phyloP scores from a whole-genome alignment of 2,888 invertebrate genomes.

The Camptogramma bilineatum region DNA sequence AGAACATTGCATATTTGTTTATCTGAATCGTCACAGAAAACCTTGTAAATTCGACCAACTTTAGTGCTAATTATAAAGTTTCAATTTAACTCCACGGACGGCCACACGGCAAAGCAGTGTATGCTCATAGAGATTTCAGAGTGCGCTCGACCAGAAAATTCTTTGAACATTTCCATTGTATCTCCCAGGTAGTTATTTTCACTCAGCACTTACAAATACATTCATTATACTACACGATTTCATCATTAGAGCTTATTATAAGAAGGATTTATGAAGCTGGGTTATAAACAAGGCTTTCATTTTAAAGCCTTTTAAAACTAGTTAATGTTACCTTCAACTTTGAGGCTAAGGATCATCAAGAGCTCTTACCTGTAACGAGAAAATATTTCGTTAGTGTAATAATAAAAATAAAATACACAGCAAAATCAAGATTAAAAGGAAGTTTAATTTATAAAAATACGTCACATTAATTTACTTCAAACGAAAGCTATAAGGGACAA shows the following conservation, averaged over 20 bases:
- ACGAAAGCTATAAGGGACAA: constrained; percentile 42
- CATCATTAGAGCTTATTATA: constrained; percentile 40
- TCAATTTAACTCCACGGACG: constrained; percentile 61
- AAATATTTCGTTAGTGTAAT: constrained; percentile 28
- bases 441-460: constrained; percentile 6
- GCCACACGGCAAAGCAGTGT: constrained; percentile 52
- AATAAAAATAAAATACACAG: background rate
- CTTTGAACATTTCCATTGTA: constrained; percentile 39
- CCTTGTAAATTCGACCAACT: constrained; percentile 77
- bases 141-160: constrained; percentile 46
- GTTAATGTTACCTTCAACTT: constrained; percentile 49
- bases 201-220: constrained; percentile 20
- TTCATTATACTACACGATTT: constrained; percentile 36
- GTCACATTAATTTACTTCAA: constrained; percentile 49
- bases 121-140: constrained; percentile 58
- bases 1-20: background rate
- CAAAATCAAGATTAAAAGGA: background rate
- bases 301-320: constrained; percentile 44
- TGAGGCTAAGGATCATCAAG: constrained; percentile 23
- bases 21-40: constrained; percentile 60
- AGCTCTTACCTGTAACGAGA: constrained; percentile 56
- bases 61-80: constrained; percentile 80
- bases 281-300: constrained; percentile 49
- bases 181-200: constrained; percentile 22
- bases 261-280: constrained; percentile 43